These are phyloP conservation scores for Caenorhabditis remanei DNA, from an alignment of 1,140 invertebrate genomes.

Conservation along the genomic window DNA sequence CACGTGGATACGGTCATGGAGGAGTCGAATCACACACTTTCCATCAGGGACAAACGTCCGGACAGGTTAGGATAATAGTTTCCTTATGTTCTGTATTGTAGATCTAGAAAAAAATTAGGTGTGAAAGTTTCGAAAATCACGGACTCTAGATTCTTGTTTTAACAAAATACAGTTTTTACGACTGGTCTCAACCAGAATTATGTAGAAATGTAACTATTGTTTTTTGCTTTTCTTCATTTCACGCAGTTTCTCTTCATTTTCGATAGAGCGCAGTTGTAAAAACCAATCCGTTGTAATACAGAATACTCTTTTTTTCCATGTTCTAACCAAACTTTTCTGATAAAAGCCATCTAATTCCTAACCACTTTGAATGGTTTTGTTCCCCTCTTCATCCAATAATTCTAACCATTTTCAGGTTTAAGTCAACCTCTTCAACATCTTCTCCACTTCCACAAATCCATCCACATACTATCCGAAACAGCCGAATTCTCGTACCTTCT, in stretches of 20 bases:
- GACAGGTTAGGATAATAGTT: conserved; percentile 28
- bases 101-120: too few species aligned
- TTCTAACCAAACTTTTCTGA: too few species aligned
- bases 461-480: conserved; percentile 27
- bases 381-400: background rate
- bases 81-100: too few species aligned
- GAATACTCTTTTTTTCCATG: too few species aligned
- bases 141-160: background rate
- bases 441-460: background rate
- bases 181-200: too few species aligned
- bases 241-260: too few species aligned
- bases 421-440: background rate
- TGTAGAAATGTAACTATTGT: too few species aligned
- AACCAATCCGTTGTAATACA: too few species aligned
- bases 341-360: too few species aligned
- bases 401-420: conserved; percentile 47
- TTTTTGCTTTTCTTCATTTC: too few species aligned
- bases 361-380: conserved; percentile 9
- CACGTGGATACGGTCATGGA: conserved; percentile 76
- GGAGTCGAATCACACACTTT: conserved; percentile 75
- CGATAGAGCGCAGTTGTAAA: too few species aligned
- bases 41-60: conserved; percentile 73
- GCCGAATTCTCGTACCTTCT: conserved; percentile 17
- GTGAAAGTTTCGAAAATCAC: background rate
- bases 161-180: too few species aligned